Evolutionary conservation across 23 tunicate genomes (phyloP).

Genomic region (Trididemnum nubilum): DNA sequence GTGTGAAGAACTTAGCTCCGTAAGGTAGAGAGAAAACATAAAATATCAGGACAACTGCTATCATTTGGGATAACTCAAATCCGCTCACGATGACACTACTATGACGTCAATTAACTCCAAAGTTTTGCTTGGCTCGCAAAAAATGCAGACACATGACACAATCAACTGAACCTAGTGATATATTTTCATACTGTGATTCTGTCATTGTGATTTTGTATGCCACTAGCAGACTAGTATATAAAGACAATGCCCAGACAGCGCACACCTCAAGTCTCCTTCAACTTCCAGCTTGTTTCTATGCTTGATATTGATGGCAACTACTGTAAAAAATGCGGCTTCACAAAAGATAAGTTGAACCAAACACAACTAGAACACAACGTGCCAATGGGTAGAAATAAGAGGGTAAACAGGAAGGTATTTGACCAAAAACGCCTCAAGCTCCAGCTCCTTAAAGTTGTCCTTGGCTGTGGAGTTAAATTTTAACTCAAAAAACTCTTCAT

Average conservation of each 20-base stretch:
- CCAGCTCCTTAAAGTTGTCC: conserved; percentile 32
- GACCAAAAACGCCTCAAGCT: conserved; percentile 29
- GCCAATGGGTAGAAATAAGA: conserved; percentile 40
- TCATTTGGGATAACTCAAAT: no score
- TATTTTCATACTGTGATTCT: no score
- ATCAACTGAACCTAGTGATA: no score
- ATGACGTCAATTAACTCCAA: no score
- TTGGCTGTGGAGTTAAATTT: conserved; percentile 36
- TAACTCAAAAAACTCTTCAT: conserved; percentile 34
- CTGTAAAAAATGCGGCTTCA: conserved; percentile 36
- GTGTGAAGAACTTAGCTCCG: no score
- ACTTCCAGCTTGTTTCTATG: conserved; percentile 40
- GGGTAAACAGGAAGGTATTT: conserved; percentile 50
- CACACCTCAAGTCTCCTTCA: conserved; percentile 38
- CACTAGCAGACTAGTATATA: no score
- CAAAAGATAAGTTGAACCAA: conserved; percentile 49
- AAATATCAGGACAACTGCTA: no score
- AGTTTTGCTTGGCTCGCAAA: no score
- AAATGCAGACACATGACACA: no score
- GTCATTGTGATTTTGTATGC: no score
- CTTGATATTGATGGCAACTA: conserved; percentile 50
- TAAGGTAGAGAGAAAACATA: no score
- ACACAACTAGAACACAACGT: conserved; percentile 32
- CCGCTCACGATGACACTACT: no score
- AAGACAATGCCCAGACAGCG: conserved; percentile 36